Conservation (phyloP, 2,797 vertebrate species). For the Brachyrhaphis roseni region DNA sequence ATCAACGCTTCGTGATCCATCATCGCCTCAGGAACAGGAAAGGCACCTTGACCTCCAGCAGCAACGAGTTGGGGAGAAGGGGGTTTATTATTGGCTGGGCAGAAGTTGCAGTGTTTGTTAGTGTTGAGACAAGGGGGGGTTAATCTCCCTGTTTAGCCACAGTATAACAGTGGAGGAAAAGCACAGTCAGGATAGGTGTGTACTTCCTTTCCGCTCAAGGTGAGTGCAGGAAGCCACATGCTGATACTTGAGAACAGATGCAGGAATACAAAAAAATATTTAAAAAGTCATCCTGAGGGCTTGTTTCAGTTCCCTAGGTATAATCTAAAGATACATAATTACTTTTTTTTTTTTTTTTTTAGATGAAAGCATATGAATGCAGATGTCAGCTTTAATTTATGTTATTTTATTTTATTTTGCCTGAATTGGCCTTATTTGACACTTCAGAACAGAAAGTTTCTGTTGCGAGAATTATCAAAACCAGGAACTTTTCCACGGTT, state of each 20-base stretch:
- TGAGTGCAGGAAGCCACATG: conserved; percentile 52
- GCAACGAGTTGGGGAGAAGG: conserved; percentile 32
- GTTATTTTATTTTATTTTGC: too few relatives aligned
- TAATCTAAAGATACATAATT: not conserved
- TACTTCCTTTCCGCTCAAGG: conserved; percentile 65
- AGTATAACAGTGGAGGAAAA: conserved; percentile 49
- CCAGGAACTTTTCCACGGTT: not conserved
- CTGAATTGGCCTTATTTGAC: not conserved
- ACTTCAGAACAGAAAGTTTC: not conserved
- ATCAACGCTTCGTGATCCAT: not conserved
- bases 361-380: not conserved
- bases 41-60: conserved; percentile 59
- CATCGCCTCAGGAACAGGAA: conserved; percentile 64
- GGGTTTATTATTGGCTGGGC: conserved; percentile 37
- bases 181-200: conserved; percentile 71
- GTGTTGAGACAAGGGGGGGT: conserved; percentile 40
- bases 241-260: conserved; percentile 38
- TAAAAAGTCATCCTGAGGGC: not conserved
- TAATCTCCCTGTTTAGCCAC: conserved; percentile 53
- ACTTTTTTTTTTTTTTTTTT: not conserved
- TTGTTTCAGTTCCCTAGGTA: not conserved
- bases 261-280: conserved; percentile 3
- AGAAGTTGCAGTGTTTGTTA: conserved; percentile 38
- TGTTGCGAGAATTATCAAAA: not conserved
- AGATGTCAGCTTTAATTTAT: not conserved